Percentiles rank a stretch among this genome's conserved stretches.
These are phyloP conservation scores for Allobates femoralis DNA, from an alignment of 2,797 vertebrate species.

Conservation along the genomic window DNA sequence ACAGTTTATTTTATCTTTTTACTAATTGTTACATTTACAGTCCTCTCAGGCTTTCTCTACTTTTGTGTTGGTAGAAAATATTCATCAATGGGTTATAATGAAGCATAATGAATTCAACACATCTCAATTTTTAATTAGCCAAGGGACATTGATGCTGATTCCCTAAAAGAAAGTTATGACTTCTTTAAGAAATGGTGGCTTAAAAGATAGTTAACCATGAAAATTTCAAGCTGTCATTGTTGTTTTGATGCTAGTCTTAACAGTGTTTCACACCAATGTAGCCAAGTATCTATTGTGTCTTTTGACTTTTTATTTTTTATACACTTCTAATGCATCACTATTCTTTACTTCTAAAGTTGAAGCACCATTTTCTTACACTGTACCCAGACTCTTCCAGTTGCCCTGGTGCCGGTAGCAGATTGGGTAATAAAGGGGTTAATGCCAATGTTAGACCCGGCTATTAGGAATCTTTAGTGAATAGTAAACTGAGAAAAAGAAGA, in stretches of 20 bases:
- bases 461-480: no score
- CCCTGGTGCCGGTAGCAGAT: no score
- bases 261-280: neutral
- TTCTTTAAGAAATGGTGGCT: neutral
- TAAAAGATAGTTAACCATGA: neutral
- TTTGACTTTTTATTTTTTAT: neutral
- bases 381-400: no score
- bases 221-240: neutral
- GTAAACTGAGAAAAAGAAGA: no score
- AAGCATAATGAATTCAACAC: conserved; percentile 3
- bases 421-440: no score
- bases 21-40: neutral
- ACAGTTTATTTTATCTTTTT: conserved; percentile 8
- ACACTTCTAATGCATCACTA: no score
- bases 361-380: no score
- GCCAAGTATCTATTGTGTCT: neutral
- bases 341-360: no score
- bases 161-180: neutral
- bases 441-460: no score
- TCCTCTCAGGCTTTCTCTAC: neutral
- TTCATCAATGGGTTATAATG: conserved; percentile 9
- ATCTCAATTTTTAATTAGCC: neutral
- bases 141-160: neutral
- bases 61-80: neutral
- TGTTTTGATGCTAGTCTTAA: neutral